Conservation (phyloP, 2,113 vertebrate genomes). For the Rhagologus leucostigma region DNA sequence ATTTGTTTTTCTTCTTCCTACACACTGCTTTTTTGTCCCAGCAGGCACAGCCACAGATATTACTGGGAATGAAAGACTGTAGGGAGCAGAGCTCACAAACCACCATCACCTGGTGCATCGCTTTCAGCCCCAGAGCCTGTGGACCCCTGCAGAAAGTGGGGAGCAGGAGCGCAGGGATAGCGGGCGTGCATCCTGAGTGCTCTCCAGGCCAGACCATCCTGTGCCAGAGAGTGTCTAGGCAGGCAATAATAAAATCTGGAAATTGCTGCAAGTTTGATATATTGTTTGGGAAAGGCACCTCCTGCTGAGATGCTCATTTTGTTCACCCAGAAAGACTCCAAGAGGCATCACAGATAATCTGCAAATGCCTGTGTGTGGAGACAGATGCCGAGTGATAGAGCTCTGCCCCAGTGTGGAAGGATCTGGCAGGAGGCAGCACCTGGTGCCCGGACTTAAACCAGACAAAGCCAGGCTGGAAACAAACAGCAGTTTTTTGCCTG, state of each 20-base stretch:
- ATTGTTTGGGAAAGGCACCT: not conserved
- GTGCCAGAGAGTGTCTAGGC: not conserved
- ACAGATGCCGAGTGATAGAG: not conserved
- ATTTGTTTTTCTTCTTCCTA: not conserved
- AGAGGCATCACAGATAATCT: not conserved
- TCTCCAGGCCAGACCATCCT: not conserved
- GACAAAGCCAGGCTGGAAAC: not conserved
- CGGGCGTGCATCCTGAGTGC: accelerated
- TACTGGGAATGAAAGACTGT: not conserved
- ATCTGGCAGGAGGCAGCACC: not conserved
- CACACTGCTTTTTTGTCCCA: not conserved
- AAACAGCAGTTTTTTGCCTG: not conserved
- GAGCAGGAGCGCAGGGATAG: not conserved
- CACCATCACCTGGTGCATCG: not conserved
- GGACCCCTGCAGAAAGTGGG: not conserved
- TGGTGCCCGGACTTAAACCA: not conserved
- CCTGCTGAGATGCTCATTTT: not conserved
- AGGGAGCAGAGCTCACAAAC: not conserved
- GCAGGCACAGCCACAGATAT: not conserved
- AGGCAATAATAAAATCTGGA: not conserved
- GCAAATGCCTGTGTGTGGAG: not conserved
- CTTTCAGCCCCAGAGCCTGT: not conserved
- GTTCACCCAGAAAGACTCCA: not conserved
- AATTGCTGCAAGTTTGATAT: not conserved
- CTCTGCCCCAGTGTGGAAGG: not conserved